Evolutionary conservation across 2,888 invertebrate genomes (phyloP).

Genomic region (Trissonchulus latispiculum): DNA sequence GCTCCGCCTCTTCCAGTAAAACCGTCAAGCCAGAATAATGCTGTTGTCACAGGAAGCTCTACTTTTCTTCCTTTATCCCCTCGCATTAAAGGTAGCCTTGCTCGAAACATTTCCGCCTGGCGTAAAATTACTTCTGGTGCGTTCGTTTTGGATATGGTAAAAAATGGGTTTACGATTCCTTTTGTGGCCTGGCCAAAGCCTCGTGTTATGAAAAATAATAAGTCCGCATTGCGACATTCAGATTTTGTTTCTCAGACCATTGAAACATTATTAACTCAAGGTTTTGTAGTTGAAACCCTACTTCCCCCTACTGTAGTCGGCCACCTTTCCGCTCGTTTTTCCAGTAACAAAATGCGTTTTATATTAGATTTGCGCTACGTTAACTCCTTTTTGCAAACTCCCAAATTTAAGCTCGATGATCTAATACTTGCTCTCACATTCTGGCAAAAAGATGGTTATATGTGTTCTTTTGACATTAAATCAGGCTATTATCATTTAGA

Average conservation of each 20-base stretch:
- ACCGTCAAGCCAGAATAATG: too few relatives aligned
- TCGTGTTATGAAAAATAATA: background rate
- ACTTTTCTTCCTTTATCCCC: too few relatives aligned
- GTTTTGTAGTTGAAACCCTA: too few relatives aligned
- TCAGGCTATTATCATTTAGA: background rate
- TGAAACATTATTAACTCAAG: too few relatives aligned
- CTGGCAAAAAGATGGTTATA: background rate
- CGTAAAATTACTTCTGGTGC: too few relatives aligned
- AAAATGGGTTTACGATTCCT: slow-evolving; percentile 2
- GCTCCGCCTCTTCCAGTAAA: too few relatives aligned
- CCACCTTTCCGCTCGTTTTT: too few relatives aligned
- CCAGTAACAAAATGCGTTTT: background rate
- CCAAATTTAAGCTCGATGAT: background rate
- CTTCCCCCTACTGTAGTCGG: background rate
- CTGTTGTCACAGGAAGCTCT: too few relatives aligned
- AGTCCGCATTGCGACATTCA: background rate
- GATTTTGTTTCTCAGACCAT: too few relatives aligned
- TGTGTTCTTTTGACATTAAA: background rate
- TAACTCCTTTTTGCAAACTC: background rate
- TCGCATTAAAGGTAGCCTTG: slow-evolving; percentile 1
- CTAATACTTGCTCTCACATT: background rate
- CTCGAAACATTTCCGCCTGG: too few relatives aligned
- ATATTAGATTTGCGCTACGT: background rate
- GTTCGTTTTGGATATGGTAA: too few relatives aligned
- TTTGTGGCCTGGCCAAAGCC: background rate